phyloP scores from a whole-genome alignment of 2,113 vertebrate species.

The Cairina moschata region DNA sequence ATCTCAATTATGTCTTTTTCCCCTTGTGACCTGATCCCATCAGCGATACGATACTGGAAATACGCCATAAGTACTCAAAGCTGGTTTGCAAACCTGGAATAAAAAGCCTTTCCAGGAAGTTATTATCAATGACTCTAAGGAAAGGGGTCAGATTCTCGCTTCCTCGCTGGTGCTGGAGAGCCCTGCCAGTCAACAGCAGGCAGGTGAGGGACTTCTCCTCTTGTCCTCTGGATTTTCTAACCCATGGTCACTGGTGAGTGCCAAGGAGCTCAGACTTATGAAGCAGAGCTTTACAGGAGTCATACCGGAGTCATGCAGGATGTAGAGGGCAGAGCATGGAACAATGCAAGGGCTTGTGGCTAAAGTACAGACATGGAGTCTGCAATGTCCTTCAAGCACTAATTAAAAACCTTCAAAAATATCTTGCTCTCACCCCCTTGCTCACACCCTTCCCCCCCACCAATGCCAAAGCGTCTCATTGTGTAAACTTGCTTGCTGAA shows the following conservation, averaged over 20 bases:
- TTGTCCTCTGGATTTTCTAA: not conserved
- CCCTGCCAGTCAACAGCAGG: not conserved
- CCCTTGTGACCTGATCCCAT: constrained; percentile 51
- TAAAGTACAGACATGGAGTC: not conserved
- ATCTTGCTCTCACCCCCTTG: not conserved
- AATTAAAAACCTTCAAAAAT: constrained; percentile 52
- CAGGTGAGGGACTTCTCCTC: constrained; percentile 20
- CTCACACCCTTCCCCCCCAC: not conserved
- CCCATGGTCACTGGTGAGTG: rapidly evolving
- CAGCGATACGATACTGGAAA: constrained; percentile 47
- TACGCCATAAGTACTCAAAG: constrained; percentile 30
- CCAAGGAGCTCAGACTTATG: rapidly evolving
- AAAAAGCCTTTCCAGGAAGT: constrained; percentile 75
- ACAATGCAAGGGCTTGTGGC: not conserved
- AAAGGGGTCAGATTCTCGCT: constrained; percentile 69
- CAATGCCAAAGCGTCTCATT: constrained; percentile 39
- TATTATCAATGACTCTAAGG: constrained; percentile 73
- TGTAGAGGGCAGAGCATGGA: not conserved
- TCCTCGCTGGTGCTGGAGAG: not conserved
- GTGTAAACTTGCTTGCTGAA: constrained; percentile 80
- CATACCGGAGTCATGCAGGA: not conserved
- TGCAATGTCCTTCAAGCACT: constrained; percentile 52
- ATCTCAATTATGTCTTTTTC: not conserved
- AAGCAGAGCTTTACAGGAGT: not conserved
- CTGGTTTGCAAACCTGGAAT: constrained; percentile 57